Percentiles rank a stretch among this genome's conserved stretches.
These are phyloP conservation scores for Camarhynchus parvulus DNA, from an alignment of 2,113 vertebrate species.

Conservation along the genomic window DNA sequence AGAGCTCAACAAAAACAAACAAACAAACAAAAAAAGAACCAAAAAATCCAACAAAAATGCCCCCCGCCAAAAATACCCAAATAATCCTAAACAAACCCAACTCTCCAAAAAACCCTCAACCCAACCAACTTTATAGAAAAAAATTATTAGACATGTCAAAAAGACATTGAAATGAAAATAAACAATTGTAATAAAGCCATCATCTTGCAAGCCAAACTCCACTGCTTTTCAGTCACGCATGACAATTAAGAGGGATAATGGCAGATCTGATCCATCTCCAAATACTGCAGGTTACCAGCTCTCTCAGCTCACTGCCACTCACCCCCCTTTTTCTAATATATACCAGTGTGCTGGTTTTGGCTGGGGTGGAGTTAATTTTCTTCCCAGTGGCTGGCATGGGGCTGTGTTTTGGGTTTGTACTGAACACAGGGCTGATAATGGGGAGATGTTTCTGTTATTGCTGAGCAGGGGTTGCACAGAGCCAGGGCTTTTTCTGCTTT, in stretches of 20 bases:
- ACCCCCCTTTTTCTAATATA: neutral
- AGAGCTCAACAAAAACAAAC: neutral
- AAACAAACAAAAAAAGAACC: neutral
- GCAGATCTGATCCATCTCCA: neutral
- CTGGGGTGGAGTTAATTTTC: neutral
- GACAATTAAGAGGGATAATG: neutral
- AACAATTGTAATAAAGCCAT: neutral
- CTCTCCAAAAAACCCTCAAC: neutral
- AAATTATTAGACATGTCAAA: neutral
- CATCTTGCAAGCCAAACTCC: neutral
- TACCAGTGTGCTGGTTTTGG: neutral
- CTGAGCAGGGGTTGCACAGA: neutral
- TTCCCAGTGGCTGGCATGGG: neutral
- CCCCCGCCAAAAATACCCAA: neutral
- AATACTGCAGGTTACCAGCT: neutral
- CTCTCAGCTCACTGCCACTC: neutral
- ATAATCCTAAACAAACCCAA: neutral
- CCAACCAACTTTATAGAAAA: neutral
- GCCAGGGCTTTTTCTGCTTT: neutral
- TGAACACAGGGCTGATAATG: neutral
- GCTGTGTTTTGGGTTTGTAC: neutral
- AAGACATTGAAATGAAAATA: neutral
- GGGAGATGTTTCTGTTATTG: neutral
- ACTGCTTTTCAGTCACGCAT: neutral
- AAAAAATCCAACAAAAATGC: neutral